Evolutionary conservation across 2,113 vertebrate genomes (phyloP), one percentile per base, ranked within the genome.

Genomic region (Percina caprodes): DNA sequence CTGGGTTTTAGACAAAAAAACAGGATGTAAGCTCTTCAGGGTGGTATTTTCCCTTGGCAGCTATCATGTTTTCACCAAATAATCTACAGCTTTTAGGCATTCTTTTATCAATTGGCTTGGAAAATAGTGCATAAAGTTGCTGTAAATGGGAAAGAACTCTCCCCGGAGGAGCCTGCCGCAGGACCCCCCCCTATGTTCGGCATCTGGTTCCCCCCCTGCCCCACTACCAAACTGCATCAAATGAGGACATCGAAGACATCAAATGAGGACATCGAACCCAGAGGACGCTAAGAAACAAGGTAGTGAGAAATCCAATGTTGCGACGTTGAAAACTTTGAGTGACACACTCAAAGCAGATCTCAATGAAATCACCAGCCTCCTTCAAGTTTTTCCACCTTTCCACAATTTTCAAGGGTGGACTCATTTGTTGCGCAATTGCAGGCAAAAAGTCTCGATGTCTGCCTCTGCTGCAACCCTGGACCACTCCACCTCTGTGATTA

Each of bases 401-500:
- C n/a, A n/a, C n/a, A 80, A 92, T 89, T 82, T 83, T 66, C 58
- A 23, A 54, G 58, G 56, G 59, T 71, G 59, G 33, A 58, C 52
- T 61, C 18, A 19, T 81, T 77, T 65, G 46, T 65, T 9, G 15
- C 24, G 75, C 76, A 82, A 66, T 58, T 59, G 21, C 33, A 56
- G 70, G 81, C 45, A 49, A 58, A 86, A 82, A 69, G 62, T 71
- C 70, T 66, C 9, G 16, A 83, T 77, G 71, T 82, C 80, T 74
- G 67, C 67, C 30, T 60, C 48, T 35, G 65, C 79, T 69, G 81
- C 58, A 85, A 67, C 80, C 51, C 42, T 73, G 73, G 46, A 80
- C 75, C 42, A 33, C 77, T 68, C 63, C 88, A 86, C 51, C 39
- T 75, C 67, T 69, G 82, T 90, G 91, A 91, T 93, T 90, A 91